Evolutionary conservation across 1,140 invertebrate species (phyloP).

Genomic region (Lordiphosa mommai): DNA sequence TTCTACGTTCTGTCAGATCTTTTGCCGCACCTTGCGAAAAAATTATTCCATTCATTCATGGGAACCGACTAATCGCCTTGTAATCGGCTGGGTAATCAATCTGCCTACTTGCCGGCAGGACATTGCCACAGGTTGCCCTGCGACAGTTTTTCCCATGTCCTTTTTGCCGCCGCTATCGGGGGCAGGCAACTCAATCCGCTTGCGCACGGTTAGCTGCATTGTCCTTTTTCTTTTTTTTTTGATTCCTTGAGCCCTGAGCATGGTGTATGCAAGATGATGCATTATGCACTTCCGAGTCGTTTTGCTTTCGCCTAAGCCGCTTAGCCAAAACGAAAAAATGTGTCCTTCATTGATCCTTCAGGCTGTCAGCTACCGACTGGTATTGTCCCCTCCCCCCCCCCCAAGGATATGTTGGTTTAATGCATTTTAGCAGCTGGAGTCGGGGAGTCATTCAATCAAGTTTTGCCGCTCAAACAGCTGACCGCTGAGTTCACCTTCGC

Average conservation of each 20-base stretch:
- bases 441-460: constrained; percentile 32
- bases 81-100: constrained; percentile 74
- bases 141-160: constrained; percentile 59
- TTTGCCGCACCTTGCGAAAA: constrained; percentile 32
- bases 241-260: constrained; percentile 25
- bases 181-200: constrained; percentile 41
- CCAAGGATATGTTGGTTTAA: constrained; percentile 36
- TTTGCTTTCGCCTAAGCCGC: constrained; percentile 54
- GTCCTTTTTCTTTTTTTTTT: constrained; percentile 48
- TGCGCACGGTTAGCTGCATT: constrained; percentile 75
- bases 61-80: constrained; percentile 62
- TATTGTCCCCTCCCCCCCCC: no score
- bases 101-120: constrained; percentile 40
- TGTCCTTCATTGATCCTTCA: constrained; percentile 49
- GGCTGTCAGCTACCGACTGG: background rate
- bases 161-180: constrained; percentile 72
- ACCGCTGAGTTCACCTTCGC: background rate
- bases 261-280: constrained; percentile 65
- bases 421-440: constrained; percentile 52
- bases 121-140: constrained; percentile 65
- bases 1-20: constrained; percentile 15
- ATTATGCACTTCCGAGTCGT: constrained; percentile 72
- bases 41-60: constrained; percentile 49
- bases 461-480: constrained; percentile 20
- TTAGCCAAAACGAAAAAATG: constrained; percentile 40